Evolutionary conservation across 2,888 invertebrate genomes (phyloP).

Genomic region (Nephrotoma guestfalica): DNA sequence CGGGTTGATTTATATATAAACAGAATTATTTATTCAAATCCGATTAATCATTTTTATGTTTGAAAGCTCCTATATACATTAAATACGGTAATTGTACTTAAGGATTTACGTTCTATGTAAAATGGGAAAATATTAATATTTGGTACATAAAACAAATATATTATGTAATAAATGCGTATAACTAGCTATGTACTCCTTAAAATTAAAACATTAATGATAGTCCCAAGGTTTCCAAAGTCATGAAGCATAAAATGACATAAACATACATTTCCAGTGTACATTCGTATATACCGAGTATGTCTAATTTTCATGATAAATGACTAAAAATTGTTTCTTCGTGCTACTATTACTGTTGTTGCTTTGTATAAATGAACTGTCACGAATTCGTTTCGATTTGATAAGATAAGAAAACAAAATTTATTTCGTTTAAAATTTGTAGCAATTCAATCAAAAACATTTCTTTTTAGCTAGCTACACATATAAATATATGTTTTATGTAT

Average conservation of each 20-base stretch:
- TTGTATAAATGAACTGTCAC: not conserved
- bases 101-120: not conserved
- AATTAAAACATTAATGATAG: not conserved
- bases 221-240: not conserved
- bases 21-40: not conserved
- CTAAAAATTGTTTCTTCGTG: not conserved
- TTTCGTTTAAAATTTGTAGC: not conserved
- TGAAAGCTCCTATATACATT: not conserved
- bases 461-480: not conserved
- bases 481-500: not conserved
- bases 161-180: not conserved
- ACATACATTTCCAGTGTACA: not conserved
- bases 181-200: not conserved
- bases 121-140: not conserved
- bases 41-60: not conserved
- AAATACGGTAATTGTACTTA: not conserved
- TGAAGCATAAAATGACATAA: not conserved
- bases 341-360: not conserved
- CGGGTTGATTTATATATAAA: not conserved
- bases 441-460: not conserved
- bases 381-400: not conserved
- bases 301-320: not conserved
- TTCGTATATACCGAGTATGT: not conserved
- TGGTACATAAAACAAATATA: not conserved
- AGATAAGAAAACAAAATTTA: not conserved